Percentiles rank a stretch among this genome's conserved stretches.
Evolutionary conservation across 2,113 vertebrate genomes (phyloP).

Genomic region (Nycticorax nycticorax): DNA sequence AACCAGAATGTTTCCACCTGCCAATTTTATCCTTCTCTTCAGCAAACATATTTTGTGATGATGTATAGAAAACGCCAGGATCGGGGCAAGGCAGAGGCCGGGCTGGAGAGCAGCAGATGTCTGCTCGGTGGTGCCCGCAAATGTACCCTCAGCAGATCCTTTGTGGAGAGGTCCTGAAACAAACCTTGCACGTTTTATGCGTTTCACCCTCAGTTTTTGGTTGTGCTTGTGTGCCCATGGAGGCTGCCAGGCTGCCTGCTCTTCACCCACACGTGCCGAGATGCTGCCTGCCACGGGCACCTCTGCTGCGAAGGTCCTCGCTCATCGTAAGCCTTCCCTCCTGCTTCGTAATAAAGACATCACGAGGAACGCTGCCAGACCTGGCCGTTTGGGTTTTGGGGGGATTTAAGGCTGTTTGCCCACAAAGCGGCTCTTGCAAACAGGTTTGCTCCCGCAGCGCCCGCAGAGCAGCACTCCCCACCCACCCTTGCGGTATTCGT

Average conservation of each 20-base stretch:
- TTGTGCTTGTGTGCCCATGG: rapidly evolving
- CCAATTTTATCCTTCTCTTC: background rate
- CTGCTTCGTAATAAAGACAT: rapidly evolving
- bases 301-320: rapidly evolving
- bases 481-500: rapidly evolving
- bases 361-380: rapidly evolving
- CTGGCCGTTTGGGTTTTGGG: rapidly evolving
- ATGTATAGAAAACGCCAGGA: background rate
- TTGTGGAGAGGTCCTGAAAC: background rate
- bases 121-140: background rate
- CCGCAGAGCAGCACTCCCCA: rapidly evolving
- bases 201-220: background rate
- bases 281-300: rapidly evolving
- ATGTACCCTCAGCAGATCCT: background rate
- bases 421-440: rapidly evolving
- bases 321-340: rapidly evolving
- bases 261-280: rapidly evolving
- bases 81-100: background rate
- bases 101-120: background rate
- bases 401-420: background rate
- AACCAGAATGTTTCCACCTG: background rate
- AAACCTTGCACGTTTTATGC: rapidly evolving
- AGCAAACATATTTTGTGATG: background rate
- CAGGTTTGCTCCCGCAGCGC: rapidly evolving
- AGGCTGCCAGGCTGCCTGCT: background rate